Evolutionary conservation across 2,797 vertebrate species (phyloP), one percentile per base, ranked within the genome.

Genomic region (Scarus forsteni): DNA sequence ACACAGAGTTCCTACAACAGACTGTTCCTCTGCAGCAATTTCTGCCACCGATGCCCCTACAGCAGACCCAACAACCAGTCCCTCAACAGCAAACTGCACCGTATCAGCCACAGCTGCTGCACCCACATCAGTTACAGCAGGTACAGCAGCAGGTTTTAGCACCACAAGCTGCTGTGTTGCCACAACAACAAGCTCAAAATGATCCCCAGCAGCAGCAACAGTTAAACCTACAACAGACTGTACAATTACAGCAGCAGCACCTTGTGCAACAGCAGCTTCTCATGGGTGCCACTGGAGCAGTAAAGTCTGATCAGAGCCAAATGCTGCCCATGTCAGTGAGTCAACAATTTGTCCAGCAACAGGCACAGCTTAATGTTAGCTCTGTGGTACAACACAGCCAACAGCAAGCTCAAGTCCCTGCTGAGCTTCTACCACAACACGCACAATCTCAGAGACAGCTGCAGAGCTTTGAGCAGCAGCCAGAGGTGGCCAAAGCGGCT

Each of bases 261-360:
- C 64, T 81, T 53, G 60, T 84, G 34, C 87, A 88, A 16, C 87
- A 86, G 1, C 86, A 88, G 70, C 52, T 86, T 18, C 73, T 88
- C 15, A 72, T 88, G 69, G 59, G 73, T 38, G 40, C 80, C 40
- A 38, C 81, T 61, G 70, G 60, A 19, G 66, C 85, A 69, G 55
- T 85, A 59, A 80, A 82, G 6, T 36, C 71, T 9, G 88, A 92
- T 60, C 90, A 81, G 52, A 79, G 44, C 63, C 88, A 87, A 69
- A 73, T 80, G 52, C 48, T 87, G 19, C 73, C 88, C 8, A 9
- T 74, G 58, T 73, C 90, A 53, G 55, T 83, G 12, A 86, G 75
- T 83, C 91, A 91, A 79, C 89, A 85, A 58, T 79, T 90, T 76
- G 53, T 87, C 81, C 86, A 88, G n/a, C 88, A 89, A 49, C 90